Evolutionary conservation across 2,113 vertebrate genomes (phyloP), one percentile per base, ranked within the genome.

Genomic region (Montifringilla adamsi): DNA sequence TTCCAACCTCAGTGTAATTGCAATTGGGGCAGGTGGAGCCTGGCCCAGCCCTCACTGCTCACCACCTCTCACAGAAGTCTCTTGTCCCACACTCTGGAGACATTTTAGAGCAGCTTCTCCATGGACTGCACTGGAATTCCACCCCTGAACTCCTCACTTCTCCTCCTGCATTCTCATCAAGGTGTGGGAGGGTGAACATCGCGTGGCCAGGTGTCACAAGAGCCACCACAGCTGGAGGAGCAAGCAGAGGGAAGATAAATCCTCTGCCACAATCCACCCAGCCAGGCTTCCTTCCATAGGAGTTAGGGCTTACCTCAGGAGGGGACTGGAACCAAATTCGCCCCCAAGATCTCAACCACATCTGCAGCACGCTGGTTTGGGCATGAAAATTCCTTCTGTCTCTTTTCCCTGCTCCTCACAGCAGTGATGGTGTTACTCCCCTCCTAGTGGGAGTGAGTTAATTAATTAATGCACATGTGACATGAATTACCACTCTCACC

Each of bases 181-280:
- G 52, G 17, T 31, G 18, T 64, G 44, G 5, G 16, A 21, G 8
- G 39, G 35, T 24, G 58, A 64, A 39, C 15, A 26, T 28, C 46
- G 24, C 15, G 10, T 6, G 5, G 4, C 8, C 56, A 62, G n/a
- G 41, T 52, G 9, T 23, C 5, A 0, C n/a, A 21, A n/a, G 27
- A 86, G 30, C 52, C 55, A 24, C 22, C 16, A 33, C 1, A 7
- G 58, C 26, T 15, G 31, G 23, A 75, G 37, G 7, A n/a, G 33
- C 66, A 63, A 56, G 28, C n/a, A 76, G 15, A 22, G 11, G 24
- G 21, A 50, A 87, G 37, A 28, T 31, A 5, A 60, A 69, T 33
- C 41, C 5, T 26, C 49, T 22, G 16, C 21, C 23, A 46, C 7
- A 60, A 72, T 33, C 50, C 33, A 26, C 11, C 35, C 16, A 22